A percentile compares a stretch with the other conserved stretches of the same genome.
These are phyloP conservation scores for Irena cyanogastra DNA, from an alignment of 2,113 vertebrate genomes.

Conservation along the genomic window DNA sequence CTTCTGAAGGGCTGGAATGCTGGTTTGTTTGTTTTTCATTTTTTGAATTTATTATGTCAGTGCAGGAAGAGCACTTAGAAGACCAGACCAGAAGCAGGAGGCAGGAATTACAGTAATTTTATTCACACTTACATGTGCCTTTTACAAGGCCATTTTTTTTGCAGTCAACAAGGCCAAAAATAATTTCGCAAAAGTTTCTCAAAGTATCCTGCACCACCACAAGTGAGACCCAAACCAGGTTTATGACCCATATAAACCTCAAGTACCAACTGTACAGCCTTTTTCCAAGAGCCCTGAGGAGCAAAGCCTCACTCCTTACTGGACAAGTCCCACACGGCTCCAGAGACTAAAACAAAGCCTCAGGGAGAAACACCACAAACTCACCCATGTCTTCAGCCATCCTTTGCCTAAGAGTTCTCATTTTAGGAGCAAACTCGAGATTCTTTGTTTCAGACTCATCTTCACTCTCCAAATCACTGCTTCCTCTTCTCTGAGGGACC, in stretches of 20 bases:
- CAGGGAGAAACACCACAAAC: not conserved
- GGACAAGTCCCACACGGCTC: not conserved
- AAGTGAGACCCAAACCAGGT: not conserved
- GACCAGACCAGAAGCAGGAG: not conserved
- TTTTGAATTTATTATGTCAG: not conserved
- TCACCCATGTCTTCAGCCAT: constrained; percentile 84
- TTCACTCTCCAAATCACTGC: constrained; percentile 65
- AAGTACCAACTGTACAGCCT: not conserved
- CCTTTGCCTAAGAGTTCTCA: constrained; percentile 79
- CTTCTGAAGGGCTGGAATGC: not conserved
- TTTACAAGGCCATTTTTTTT: not conserved
- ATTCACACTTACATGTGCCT: not conserved
- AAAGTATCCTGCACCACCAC: not conserved
- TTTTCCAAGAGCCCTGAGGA: not conserved
- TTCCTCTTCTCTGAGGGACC: constrained; percentile 18
- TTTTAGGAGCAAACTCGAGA: constrained; percentile 79
- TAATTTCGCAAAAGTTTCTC: not conserved
- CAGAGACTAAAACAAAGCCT: not conserved
- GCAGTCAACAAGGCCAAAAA: not conserved
- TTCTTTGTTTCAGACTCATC: constrained; percentile 77
- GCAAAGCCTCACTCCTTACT: not conserved
- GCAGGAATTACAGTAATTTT: not conserved
- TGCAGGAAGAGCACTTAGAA: not conserved
- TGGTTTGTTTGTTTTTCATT: not conserved
- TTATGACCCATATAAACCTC: not conserved